These are phyloP conservation scores for Nephrotoma flavescens DNA, from an alignment of 2,888 invertebrate species.

Conservation along the genomic window DNA sequence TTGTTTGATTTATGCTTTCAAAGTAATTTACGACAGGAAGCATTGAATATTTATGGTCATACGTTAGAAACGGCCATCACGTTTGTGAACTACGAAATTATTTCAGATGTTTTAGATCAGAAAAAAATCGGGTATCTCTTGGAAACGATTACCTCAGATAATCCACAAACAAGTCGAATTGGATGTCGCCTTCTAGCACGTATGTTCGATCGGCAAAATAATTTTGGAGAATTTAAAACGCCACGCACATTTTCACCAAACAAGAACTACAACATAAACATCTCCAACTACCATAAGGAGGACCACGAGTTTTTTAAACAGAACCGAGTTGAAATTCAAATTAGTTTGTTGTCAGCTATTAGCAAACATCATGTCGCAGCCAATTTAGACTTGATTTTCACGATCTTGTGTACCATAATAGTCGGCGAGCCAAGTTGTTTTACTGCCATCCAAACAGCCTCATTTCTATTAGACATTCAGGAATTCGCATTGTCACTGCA, in stretches of 20 bases:
- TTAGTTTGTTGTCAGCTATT: conserved; percentile 28
- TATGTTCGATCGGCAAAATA: conserved; percentile 39
- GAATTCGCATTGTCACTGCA: conserved; percentile 33
- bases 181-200: conserved; percentile 41
- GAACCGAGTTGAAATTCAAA: not conserved
- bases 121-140: conserved; percentile 36
- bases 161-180: conserved; percentile 34
- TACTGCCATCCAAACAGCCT: conserved; percentile 41
- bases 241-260: conserved; percentile 37
- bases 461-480: conserved; percentile 45
- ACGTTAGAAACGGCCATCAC: conserved; percentile 38
- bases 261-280: conserved; percentile 31
- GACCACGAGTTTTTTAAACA: not conserved
- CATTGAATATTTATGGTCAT: conserved; percentile 37
- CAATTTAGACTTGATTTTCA: conserved; percentile 39
- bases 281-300: conserved; percentile 25
- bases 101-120: conserved; percentile 32
- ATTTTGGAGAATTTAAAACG: conserved; percentile 33
- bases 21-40: conserved; percentile 29
- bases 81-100: conserved; percentile 31
- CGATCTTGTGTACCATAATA: conserved; percentile 38
- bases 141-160: conserved; percentile 34
- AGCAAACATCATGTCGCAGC: conserved; percentile 31
- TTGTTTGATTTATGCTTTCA: conserved; percentile 16
- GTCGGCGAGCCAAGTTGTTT: conserved; percentile 46